A percentile compares a stretch with the other conserved stretches of the same genome.
These are phyloP conservation scores for Heliocidaris tuberculata DNA, from an alignment of 35 echinoderm and acorn worm species.

Conservation along the genomic window DNA sequence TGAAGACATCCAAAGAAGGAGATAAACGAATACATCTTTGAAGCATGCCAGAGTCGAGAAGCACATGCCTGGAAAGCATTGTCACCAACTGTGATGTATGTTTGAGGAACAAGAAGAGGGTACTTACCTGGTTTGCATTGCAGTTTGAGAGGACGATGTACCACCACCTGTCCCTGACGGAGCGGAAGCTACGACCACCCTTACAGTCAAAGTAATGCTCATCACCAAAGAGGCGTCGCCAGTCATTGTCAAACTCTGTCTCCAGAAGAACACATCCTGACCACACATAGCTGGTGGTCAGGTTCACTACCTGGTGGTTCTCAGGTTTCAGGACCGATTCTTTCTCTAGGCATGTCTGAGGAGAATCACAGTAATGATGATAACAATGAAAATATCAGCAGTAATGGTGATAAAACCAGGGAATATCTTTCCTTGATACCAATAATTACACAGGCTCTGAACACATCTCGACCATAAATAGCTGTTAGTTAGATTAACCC, in stretches of 20 bases:
- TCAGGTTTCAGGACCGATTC: conserved; percentile 83
- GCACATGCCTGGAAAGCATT: no score
- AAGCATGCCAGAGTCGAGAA: not conserved
- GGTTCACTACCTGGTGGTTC: conserved; percentile 95
- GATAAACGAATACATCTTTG: not conserved
- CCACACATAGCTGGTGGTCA: conserved; percentile 85
- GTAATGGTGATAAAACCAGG: no score
- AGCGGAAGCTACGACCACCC: conserved; percentile 82
- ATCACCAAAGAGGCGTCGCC: conserved; percentile 35
- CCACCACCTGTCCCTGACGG: conserved; percentile 95
- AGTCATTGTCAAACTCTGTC: not conserved
- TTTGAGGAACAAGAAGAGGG: not conserved
- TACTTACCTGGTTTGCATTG: conserved; percentile 73
- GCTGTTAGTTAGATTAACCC: no score
- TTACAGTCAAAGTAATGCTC: conserved; percentile 71
- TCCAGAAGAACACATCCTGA: conserved; percentile 70
- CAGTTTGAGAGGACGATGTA: conserved; percentile 89
- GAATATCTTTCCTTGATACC: no score
- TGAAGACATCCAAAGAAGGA: not conserved
- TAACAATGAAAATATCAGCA: no score
- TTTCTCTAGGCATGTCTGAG: conserved; percentile 81
- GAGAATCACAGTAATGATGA: not conserved
- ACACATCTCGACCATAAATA: no score
- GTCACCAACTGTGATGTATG: not conserved
- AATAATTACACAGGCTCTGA: no score